Evolutionary conservation across 2,113 vertebrate species (phyloP).

Genomic region (Sebastes schlegelii): DNA sequence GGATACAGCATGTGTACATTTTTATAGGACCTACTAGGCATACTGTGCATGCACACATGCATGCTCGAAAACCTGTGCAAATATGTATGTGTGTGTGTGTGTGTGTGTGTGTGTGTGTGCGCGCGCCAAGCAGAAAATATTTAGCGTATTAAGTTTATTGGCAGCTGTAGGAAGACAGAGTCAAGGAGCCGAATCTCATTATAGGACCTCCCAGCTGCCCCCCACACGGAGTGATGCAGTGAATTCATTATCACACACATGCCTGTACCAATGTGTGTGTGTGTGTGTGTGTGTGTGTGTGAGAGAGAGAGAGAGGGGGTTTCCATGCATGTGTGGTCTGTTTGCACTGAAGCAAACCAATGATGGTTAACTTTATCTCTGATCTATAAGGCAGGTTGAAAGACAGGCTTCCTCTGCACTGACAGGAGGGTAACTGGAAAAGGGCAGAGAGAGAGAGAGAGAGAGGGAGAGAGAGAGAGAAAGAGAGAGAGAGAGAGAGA

Average conservation of each 20-base stretch:
- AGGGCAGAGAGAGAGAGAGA: constrained; percentile 41
- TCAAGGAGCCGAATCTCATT: constrained; percentile 83
- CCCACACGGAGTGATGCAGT: constrained; percentile 88
- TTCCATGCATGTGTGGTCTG: constrained; percentile 37
- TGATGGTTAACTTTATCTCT: constrained; percentile 75
- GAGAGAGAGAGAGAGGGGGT: not conserved
- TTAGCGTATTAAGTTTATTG: constrained; percentile 86
- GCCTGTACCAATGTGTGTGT: constrained; percentile 19
- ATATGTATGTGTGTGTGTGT: constrained; percentile 10
- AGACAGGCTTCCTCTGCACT: constrained; percentile 53
- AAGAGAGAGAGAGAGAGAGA: constrained; percentile 30
- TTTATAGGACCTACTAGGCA: not conserved
- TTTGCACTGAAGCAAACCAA: constrained; percentile 25
- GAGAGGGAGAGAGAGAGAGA: constrained; percentile 13
- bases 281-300: not conserved
- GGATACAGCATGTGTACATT: not conserved
- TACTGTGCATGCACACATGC: not conserved
- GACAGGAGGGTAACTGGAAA: constrained; percentile 56
- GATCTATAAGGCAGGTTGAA: constrained; percentile 42
- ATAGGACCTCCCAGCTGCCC: constrained; percentile 84
- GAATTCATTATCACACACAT: constrained; percentile 76
- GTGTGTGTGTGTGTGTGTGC: not conserved
- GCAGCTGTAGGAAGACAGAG: constrained; percentile 77
- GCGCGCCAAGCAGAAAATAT: constrained; percentile 60
- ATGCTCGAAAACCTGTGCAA: constrained; percentile 18